Conservation (phyloP, 2,113 vertebrate genomes). For the Phasianus colchicus region DNA sequence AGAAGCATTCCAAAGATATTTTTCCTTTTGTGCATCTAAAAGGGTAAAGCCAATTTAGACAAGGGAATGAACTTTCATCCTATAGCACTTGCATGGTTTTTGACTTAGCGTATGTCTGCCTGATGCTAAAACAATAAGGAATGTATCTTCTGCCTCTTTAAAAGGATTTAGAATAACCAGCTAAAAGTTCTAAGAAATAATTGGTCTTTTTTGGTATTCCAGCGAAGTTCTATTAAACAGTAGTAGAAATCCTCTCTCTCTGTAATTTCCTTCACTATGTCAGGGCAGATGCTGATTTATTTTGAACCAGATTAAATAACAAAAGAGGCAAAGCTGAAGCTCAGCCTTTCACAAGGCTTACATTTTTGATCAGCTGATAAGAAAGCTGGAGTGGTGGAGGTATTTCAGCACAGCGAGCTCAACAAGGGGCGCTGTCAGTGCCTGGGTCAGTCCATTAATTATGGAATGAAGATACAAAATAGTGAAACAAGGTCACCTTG, state of each 20-base stretch:
- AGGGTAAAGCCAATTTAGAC: neutral
- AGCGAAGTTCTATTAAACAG: neutral
- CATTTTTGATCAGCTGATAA: constrained; percentile 9
- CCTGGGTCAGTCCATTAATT: neutral
- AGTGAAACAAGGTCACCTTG: neutral
- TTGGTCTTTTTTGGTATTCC: neutral
- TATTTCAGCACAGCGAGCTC: neutral
- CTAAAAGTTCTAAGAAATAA: neutral
- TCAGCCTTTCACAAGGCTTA: neutral
- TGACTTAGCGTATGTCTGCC: neutral
- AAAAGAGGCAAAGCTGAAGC: neutral
- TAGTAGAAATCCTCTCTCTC: neutral
- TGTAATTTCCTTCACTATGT: neutral
- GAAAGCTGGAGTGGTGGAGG: neutral
- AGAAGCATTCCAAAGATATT: neutral
- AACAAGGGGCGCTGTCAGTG: neutral
- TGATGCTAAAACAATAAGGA: neutral
- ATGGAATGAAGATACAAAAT: neutral
- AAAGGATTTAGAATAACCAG: neutral
- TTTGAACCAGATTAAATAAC: neutral
- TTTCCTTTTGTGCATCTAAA: neutral
- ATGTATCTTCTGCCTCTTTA: neutral
- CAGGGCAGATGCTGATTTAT: neutral
- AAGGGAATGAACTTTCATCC: neutral
- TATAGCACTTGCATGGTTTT: neutral